Evolutionary conservation across 92 coral and sea anemone genomes (phyloP), one percentile per base, ranked within the genome.

Genomic region (Epizoanthus illoricatus): DNA sequence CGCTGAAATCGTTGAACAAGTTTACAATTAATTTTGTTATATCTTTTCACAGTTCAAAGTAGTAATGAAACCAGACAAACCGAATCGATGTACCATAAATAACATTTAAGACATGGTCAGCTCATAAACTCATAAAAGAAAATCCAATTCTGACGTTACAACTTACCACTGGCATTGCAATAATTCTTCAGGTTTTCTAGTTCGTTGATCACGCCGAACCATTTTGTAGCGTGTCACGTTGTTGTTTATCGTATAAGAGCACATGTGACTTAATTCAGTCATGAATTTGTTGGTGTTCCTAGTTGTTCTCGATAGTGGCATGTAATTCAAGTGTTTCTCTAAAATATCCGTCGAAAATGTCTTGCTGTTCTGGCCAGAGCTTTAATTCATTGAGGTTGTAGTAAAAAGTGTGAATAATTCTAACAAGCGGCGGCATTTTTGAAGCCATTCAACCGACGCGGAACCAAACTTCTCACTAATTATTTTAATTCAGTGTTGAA

Each of bases 81-180:
- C 71, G 71, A 65, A 65, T 65, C 71, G 71, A 65, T 5, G 24
- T 33, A 65, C 71, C 39, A 21, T 65, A 65, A 65, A 65, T 65
- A 65, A 65, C 71, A 65, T 65, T 65, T 65, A 65, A 65, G 71
- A 65, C 71, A 65, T 65, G 71, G 71, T 65, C 73, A 42, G 45
- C 45, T 42, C 45, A 42, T 42, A 42, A 42, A 42, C 45, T 42
- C 45, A 68, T 68, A 68, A 68, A 68, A 68, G 73, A 68, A 68
- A 68, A 68, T 68, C 73, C 73, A 68, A 28, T 68, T 68, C 73
- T 68, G 73, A 68, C 73, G n/a, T 68, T 68, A 68, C 73, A 68
- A 68, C 73, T 68, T 68, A 68, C 73, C 73, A 68, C 73, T 68
- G 73, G 73, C 73, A 68, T 68, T 68, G 73, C 73, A 68, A 68